These are phyloP conservation scores for Allophyes oxyacanthae DNA, from an alignment of 2,888 invertebrate genomes.

Conservation along the genomic window DNA sequence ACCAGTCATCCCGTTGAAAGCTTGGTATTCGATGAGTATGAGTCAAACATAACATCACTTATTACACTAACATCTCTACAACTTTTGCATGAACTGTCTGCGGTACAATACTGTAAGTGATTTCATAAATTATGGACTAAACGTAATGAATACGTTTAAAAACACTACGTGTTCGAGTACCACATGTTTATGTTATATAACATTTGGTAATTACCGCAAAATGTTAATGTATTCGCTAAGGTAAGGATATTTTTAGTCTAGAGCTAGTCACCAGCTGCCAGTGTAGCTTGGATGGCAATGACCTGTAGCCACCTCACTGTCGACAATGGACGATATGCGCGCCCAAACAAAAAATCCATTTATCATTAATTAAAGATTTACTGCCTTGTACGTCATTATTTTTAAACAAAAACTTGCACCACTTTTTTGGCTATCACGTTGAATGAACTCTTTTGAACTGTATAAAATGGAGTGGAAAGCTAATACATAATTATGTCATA, in stretches of 20 bases:
- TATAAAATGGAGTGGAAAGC: background rate
- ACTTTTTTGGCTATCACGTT: too few relatives aligned
- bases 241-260: slow-evolving; percentile 39
- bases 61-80: background rate
- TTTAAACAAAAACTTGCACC: background rate
- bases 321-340: slow-evolving; percentile 7
- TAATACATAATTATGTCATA: background rate
- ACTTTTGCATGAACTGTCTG: background rate
- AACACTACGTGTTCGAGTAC: slow-evolving; percentile 1
- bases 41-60: slow-evolving; percentile 4
- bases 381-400: slow-evolving; percentile 1
- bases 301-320: slow-evolving; percentile 33
- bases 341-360: slow-evolving; percentile 11
- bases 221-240: slow-evolving; percentile 43
- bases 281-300: slow-evolving; percentile 41
- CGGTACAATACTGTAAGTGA: background rate
- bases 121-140: background rate
- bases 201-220: slow-evolving; percentile 15
- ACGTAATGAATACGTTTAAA: background rate
- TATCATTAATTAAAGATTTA: slow-evolving; percentile 21
- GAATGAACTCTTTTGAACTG: too few relatives aligned
- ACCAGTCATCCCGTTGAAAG: slow-evolving; percentile 19
- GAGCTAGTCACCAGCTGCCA: slow-evolving; percentile 40
- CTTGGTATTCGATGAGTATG: slow-evolving; percentile 6
- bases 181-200: slow-evolving; percentile 9